These are phyloP conservation scores for Sphaerophoria taeniata DNA, from an alignment of 2,888 invertebrate genomes.

Conservation along the genomic window DNA sequence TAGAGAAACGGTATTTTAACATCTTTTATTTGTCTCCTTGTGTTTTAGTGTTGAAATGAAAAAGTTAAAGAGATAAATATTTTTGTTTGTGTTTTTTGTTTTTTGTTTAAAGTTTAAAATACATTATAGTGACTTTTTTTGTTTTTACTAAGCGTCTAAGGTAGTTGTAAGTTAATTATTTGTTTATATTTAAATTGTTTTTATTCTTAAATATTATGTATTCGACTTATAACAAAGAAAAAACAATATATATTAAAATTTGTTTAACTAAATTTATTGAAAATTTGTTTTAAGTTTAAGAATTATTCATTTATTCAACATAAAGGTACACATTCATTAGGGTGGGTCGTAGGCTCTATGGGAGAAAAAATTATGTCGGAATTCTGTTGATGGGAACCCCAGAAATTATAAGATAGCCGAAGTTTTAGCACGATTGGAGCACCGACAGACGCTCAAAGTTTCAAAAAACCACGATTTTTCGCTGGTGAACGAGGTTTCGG, in stretches of 20 bases:
- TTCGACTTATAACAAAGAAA: conserved; percentile 24
- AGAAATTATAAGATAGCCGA: too few species aligned
- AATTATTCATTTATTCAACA: conserved; percentile 16
- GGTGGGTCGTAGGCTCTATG: too few species aligned
- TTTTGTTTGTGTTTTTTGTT: conserved; percentile 1
- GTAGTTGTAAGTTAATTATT: conserved; percentile 47
- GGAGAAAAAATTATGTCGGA: too few species aligned
- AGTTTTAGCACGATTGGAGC: too few species aligned
- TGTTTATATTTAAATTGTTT: conserved; percentile 16
- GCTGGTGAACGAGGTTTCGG: too few species aligned
- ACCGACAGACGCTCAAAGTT: too few species aligned
- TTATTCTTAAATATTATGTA: conserved; percentile 29
- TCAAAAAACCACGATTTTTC: too few species aligned
- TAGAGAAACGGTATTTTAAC: conserved; percentile 43
- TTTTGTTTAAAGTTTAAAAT: conserved; percentile 6
- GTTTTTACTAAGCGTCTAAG: conserved; percentile 42
- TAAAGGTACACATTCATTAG: neutral
- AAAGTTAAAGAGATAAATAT: conserved; percentile 42
- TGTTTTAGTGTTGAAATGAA: conserved; percentile 35
- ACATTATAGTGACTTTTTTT: conserved; percentile 43
- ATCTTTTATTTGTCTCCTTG: conserved; percentile 41
- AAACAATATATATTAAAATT: conserved; percentile 39
- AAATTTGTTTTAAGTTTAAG: conserved; percentile 19
- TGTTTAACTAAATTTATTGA: conserved; percentile 33
- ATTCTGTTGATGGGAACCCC: too few species aligned